These are phyloP conservation scores for Mamestra configurata DNA, from an alignment of 1,140 invertebrate species.

Conservation along the genomic window DNA sequence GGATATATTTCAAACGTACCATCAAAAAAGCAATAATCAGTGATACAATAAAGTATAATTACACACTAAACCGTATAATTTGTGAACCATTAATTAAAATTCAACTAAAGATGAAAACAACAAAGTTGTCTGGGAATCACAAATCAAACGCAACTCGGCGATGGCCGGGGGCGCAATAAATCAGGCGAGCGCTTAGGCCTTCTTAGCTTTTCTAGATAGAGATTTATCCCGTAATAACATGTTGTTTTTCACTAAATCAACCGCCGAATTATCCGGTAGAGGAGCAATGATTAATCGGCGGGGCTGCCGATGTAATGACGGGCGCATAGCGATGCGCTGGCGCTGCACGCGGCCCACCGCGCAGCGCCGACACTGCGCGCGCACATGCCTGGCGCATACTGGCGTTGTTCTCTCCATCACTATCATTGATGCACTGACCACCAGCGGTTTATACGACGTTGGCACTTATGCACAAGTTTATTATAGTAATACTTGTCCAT, in stretches of 20 bases:
- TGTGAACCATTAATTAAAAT: constrained; percentile 84
- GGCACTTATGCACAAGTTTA: constrained; percentile 17
- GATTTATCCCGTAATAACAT: constrained; percentile 88
- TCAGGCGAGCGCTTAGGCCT: constrained; percentile 84
- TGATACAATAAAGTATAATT: constrained; percentile 75
- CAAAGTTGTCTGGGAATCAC: constrained; percentile 77
- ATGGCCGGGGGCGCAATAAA: constrained; percentile 80
- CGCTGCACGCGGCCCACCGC: constrained; percentile 20
- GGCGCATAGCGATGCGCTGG: constrained; percentile 57
- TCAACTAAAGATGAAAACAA: constrained; percentile 85
- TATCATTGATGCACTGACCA: constrained; percentile 2
- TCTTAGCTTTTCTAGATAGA: constrained; percentile 88
- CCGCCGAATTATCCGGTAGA: constrained; percentile 87
- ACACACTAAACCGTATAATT: constrained; percentile 80
- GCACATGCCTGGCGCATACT: constrained; percentile 51
- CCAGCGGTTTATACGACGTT: constrained; percentile 7
- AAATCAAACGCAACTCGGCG: constrained; percentile 82
- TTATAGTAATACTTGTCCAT: not conserved
- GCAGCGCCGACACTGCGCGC: constrained; percentile 19
- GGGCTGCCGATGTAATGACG: constrained; percentile 80
- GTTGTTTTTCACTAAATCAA: constrained; percentile 87
- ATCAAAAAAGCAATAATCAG: constrained; percentile 83
- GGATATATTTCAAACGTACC: constrained; percentile 62
- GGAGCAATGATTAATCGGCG: constrained; percentile 83
- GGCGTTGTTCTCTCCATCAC: constrained; percentile 17